Percentiles rank a stretch among this genome's conserved stretches.
These are phyloP conservation scores for Cottus gobio DNA, from an alignment of 2,113 vertebrate genomes.

Conservation along the genomic window DNA sequence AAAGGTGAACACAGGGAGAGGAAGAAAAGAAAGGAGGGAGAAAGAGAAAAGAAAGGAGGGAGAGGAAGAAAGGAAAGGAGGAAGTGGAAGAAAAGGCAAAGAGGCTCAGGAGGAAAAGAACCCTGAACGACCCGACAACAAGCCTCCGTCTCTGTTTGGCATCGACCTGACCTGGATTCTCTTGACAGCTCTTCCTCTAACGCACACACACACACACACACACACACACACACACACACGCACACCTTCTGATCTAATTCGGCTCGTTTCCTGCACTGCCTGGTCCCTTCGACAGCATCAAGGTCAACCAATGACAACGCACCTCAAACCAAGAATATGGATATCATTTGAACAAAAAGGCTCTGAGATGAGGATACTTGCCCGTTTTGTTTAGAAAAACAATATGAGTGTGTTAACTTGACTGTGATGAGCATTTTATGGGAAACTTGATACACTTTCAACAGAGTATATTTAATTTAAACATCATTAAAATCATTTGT, in stretches of 20 bases:
- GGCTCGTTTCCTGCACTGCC: not conserved
- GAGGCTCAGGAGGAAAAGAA: conserved; percentile 5
- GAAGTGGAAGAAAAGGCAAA: too few species aligned
- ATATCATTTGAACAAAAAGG: not conserved
- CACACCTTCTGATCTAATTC: not conserved
- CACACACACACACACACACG: not conserved
- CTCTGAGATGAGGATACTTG: not conserved
- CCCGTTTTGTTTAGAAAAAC: not conserved
- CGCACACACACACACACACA: conserved; percentile 1
- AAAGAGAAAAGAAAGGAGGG: too few species aligned
- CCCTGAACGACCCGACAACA: conserved; percentile 2
- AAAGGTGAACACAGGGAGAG: not conserved
- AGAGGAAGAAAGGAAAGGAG: too few species aligned
- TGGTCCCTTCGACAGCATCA: conserved; percentile 12
- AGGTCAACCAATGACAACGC: conserved; percentile 47
- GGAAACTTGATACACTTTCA: not conserved
- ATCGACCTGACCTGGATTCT: conserved; percentile 55
- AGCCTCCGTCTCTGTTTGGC: conserved; percentile 21
- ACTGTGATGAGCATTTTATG: not conserved
- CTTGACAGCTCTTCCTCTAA: conserved; percentile 31
- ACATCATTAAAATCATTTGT: not conserved
- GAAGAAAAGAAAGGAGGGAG: not conserved
- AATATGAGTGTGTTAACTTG: not conserved
- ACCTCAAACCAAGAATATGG: not conserved
- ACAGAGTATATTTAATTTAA: too few species aligned